Percentiles rank a stretch among this genome's conserved stretches.
phyloP scores from a whole-genome alignment of 2,113 vertebrate genomes.

The Cynocephalus volans region DNA sequence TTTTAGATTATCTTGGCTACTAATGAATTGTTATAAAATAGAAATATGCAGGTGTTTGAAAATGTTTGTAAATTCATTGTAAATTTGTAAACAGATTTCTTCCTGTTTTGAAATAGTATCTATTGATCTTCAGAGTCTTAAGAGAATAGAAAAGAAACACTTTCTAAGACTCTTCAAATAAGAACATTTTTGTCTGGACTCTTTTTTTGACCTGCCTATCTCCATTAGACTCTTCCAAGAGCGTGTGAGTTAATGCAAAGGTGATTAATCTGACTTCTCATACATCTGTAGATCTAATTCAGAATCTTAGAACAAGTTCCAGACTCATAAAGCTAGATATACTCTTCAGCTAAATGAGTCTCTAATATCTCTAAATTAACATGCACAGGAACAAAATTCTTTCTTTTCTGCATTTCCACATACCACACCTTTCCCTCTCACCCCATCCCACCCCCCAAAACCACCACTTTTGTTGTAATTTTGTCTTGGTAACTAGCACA shows the following conservation, averaged over 20 bases:
- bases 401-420: not conserved
- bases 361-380: not conserved
- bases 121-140: constrained; percentile 36
- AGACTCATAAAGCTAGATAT: not conserved
- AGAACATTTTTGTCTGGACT: not conserved
- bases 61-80: not conserved
- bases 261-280: not conserved
- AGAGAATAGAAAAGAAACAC: not conserved
- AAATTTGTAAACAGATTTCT: not conserved
- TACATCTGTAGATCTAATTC: not conserved
- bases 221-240: not conserved
- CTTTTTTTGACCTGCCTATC: not conserved
- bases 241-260: not conserved
- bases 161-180: not conserved
- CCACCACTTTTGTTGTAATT: not conserved
- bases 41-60: not conserved
- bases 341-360: not conserved
- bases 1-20: not conserved
- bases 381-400: not conserved
- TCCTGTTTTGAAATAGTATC: not conserved
- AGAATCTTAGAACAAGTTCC: not conserved
- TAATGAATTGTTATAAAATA: not conserved
- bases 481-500: not conserved
- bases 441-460: not conserved
- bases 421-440: not conserved